Conservation (phyloP, 2,888 invertebrate species). For the Meandrusa payeni region DNA sequence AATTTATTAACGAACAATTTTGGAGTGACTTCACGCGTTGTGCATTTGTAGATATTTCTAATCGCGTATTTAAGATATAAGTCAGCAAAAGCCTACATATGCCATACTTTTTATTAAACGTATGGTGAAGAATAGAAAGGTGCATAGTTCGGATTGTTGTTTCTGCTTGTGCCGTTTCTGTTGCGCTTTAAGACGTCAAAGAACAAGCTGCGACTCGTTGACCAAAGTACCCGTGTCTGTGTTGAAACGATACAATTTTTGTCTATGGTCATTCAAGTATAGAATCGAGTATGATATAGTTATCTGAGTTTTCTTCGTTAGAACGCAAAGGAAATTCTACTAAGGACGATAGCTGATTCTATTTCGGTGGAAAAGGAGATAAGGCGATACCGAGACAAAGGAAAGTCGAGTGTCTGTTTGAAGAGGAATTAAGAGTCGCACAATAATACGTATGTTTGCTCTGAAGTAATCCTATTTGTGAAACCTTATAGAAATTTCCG, state of each 20-base stretch:
- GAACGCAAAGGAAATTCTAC: not conserved
- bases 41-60: conserved; percentile 5
- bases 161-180: conserved; percentile 63
- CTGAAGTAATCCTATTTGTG: conserved; percentile 32
- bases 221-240: conserved; percentile 64
- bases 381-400: conserved; percentile 39
- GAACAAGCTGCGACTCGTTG: conserved; percentile 59
- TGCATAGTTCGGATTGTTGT: conserved; percentile 57
- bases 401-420: conserved; percentile 44
- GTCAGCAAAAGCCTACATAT: conserved; percentile 68
- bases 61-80: conserved; percentile 15
- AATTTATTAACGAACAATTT: not conserved
- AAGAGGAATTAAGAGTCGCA: conserved; percentile 34
- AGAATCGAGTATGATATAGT: conserved; percentile 35
- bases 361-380: conserved; percentile 32
- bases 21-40: not conserved
- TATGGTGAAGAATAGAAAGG: conserved; percentile 58
- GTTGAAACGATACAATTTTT: conserved; percentile 69
- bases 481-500: conserved; percentile 43
- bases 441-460: conserved; percentile 14
- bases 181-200: conserved; percentile 54
- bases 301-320: conserved; percentile 16
- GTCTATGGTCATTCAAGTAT: conserved; percentile 71
- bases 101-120: conserved; percentile 62
- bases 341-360: conserved; percentile 18